Conservation (phyloP, 2,888 invertebrate genomes). For the Buathra laborator region DNA sequence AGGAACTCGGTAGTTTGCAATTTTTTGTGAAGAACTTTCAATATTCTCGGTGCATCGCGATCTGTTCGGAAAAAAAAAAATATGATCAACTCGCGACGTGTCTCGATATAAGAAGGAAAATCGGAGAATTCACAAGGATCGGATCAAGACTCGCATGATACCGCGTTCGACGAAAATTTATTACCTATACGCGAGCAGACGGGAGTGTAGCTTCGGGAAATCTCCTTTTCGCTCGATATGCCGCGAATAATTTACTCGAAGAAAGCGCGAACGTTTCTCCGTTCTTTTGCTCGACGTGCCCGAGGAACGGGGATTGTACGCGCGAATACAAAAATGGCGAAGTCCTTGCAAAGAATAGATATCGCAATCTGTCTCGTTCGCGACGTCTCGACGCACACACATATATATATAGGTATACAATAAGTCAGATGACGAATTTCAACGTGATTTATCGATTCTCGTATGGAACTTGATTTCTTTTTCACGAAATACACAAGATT, state of each 20-base stretch:
- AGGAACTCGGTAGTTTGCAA: too few species aligned
- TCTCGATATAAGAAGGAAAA: slow-evolving; percentile 18
- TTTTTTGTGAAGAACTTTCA: too few species aligned
- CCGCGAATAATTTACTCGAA: slow-evolving; percentile 52
- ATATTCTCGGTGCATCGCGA: not conserved
- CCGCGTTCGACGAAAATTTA: slow-evolving; percentile 50
- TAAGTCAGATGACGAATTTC: not conserved
- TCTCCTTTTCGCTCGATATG: not conserved
- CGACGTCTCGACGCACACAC: not conserved
- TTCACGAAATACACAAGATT: not conserved
- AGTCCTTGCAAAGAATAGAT: slow-evolving; percentile 24
- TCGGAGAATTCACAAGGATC: slow-evolving; percentile 20
- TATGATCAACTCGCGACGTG: slow-evolving; percentile 33
- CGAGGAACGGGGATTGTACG: slow-evolving; percentile 3
- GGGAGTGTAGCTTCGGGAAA: not conserved
- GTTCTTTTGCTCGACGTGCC: slow-evolving; percentile 42
- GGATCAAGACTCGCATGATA: slow-evolving; percentile 33
- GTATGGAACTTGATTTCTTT: not conserved
- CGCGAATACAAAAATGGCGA: slow-evolving; percentile 8
- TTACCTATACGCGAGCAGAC: slow-evolving; percentile 11
- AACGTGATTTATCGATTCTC: not conserved
- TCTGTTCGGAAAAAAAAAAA: slow-evolving; percentile 9
- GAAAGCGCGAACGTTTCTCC: slow-evolving; percentile 31
- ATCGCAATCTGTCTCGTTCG: slow-evolving; percentile 5
- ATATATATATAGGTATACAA: not conserved